These are phyloP conservation scores for Megalops cyprinoides DNA, from an alignment of 2,797 vertebrate species.

Conservation along the genomic window DNA sequence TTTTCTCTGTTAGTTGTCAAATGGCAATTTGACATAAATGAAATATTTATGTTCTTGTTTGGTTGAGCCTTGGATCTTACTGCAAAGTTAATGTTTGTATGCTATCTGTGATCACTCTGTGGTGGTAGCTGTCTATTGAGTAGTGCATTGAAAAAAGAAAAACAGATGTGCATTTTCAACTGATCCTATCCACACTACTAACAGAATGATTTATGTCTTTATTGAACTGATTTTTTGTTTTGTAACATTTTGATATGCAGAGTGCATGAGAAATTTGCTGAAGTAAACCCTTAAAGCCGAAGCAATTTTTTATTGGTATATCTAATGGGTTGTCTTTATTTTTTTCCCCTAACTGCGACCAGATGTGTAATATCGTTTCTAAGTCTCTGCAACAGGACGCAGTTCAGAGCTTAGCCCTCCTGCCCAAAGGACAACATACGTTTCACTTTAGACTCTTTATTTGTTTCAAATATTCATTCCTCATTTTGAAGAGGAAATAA, in stretches of 20 bases:
- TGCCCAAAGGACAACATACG: constrained; percentile 26
- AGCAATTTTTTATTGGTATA: constrained; percentile 15
- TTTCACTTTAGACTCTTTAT: constrained; percentile 35
- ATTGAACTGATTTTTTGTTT: background rate
- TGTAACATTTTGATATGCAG: constrained; percentile 10
- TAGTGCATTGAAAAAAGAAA: background rate
- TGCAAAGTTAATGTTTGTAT: background rate
- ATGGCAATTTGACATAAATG: too few relatives aligned
- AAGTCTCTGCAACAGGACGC: constrained; percentile 17
- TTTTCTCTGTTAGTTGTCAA: background rate
- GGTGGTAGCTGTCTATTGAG: background rate
- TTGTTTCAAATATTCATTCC: constrained; percentile 32
- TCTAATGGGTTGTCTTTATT: constrained; percentile 17
- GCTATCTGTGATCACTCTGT: background rate
- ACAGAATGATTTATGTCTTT: background rate
- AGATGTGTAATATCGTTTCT: constrained; percentile 40
- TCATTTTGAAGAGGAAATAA: constrained; percentile 46
- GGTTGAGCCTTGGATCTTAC: background rate
- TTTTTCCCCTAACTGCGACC: constrained; percentile 34
- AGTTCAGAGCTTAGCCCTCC: constrained; percentile 32
- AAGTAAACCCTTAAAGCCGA: background rate
- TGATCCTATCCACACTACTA: background rate
- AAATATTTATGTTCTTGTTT: too few relatives aligned
- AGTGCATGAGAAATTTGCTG: background rate
- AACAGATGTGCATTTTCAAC: background rate